phyloP scores from a whole-genome alignment of 2,888 invertebrate genomes.

The Drosophila kuntzei region DNA sequence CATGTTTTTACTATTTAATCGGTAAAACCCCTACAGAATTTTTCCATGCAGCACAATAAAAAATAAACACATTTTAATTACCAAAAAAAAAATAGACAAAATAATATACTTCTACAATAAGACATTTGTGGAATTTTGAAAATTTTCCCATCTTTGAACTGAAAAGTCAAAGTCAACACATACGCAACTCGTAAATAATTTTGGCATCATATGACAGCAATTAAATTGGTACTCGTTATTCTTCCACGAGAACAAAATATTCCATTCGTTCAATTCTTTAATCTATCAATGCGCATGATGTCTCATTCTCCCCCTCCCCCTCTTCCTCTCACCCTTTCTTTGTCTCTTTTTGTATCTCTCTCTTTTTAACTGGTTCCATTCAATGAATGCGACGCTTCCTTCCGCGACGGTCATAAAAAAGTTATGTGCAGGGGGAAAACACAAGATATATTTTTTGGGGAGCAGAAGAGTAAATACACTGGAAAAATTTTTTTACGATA shows the following conservation, averaged over 20 bases:
- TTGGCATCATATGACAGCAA: conserved; percentile 51
- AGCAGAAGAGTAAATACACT: background rate
- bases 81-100: background rate
- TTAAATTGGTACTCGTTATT: conserved; percentile 35
- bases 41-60: background rate
- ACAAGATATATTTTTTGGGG: background rate
- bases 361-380: conserved; percentile 53
- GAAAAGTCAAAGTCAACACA: conserved; percentile 27
- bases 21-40: too few species aligned
- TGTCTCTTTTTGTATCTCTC: background rate
- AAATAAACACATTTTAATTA: background rate
- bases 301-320: conserved; percentile 11
- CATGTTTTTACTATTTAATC: too few species aligned
- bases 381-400: conserved; percentile 65
- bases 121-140: conserved; percentile 5
- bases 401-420: conserved; percentile 63
- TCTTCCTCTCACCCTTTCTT: background rate
- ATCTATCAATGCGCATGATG: conserved; percentile 56
- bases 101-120: background rate
- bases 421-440: conserved; percentile 24
- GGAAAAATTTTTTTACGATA: background rate
- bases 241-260: conserved; percentile 37
- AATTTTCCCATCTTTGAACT: conserved; percentile 26
- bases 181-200: conserved; percentile 21
- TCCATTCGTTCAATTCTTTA: conserved; percentile 55